Conservation (phyloP, 2,113 vertebrate genomes). For the Platysteira castanea region DNA sequence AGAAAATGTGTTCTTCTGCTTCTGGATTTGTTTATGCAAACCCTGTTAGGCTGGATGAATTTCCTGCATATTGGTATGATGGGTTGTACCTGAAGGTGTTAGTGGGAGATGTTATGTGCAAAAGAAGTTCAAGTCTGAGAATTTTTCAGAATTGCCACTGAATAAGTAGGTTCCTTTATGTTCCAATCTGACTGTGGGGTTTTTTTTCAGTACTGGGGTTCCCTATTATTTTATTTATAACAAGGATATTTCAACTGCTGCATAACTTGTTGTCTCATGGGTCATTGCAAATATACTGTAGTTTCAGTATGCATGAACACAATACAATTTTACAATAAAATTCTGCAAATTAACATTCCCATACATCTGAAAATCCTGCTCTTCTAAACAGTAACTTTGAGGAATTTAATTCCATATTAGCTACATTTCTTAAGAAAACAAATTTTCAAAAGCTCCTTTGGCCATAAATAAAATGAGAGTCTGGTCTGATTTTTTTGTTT, state of each 20-base stretch:
- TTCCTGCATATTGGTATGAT: neutral
- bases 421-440: neutral
- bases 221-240: conserved; percentile 1
- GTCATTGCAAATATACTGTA: neutral
- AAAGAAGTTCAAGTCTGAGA: neutral
- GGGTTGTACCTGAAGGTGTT: neutral
- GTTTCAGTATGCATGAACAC: neutral
- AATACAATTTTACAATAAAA: conserved; percentile 4
- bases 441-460: neutral
- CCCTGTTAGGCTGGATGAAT: neutral
- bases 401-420: neutral
- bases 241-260: conserved; percentile 43
- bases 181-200: neutral
- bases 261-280: neutral
- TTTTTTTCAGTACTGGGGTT: neutral
- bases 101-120: neutral
- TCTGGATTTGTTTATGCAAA: neutral
- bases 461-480: conserved; percentile 11
- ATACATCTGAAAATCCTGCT: neutral
- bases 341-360: neutral
- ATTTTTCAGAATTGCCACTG: neutral
- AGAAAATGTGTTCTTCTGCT: neutral
- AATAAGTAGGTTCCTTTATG: neutral
- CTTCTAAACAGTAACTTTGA: neutral
- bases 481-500: neutral